These are phyloP conservation scores for Meda fulgida DNA, from an alignment of 2,797 vertebrate genomes.

Conservation along the genomic window DNA sequence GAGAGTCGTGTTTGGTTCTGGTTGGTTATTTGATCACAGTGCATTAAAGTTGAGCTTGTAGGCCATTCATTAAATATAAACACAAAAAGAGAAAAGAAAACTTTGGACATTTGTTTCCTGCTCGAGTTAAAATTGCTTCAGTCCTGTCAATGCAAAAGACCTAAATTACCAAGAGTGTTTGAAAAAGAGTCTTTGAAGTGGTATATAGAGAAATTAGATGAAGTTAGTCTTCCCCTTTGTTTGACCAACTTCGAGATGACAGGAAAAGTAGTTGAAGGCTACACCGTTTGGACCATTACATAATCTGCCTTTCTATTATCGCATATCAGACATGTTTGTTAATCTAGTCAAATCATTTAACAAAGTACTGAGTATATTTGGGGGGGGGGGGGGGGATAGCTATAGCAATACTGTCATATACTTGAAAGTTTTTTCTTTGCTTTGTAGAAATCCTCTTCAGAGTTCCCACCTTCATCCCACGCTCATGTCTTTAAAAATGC, in stretches of 20 bases:
- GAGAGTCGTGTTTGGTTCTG: slow-evolving; percentile 57
- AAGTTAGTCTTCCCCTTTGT: background rate
- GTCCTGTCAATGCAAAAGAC: background rate
- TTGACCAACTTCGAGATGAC: background rate
- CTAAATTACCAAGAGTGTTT: background rate
- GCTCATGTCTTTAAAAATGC: background rate
- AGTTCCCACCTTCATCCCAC: background rate
- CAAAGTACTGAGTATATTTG: too few species aligned
- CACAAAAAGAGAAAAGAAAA: slow-evolving; percentile 29
- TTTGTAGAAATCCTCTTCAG: background rate
- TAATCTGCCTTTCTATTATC: background rate
- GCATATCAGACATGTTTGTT: background rate
- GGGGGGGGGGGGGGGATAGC: too few species aligned
- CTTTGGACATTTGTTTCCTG: slow-evolving; percentile 1
- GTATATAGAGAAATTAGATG: background rate
- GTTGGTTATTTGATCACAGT: slow-evolving; percentile 48
- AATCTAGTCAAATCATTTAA: background rate
- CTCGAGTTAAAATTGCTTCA: slow-evolving; percentile 2
- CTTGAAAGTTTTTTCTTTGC: background rate
- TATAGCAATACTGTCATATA: background rate
- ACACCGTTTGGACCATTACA: background rate
- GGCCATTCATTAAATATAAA: slow-evolving; percentile 35
- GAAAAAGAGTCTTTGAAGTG: background rate
- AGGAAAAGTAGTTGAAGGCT: background rate
- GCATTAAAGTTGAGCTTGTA: slow-evolving; percentile 20